A percentile compares a stretch with the other conserved stretches of the same genome.
Conservation (phyloP, 2,113 vertebrate genomes). For the Chaenogobius annularis region DNA sequence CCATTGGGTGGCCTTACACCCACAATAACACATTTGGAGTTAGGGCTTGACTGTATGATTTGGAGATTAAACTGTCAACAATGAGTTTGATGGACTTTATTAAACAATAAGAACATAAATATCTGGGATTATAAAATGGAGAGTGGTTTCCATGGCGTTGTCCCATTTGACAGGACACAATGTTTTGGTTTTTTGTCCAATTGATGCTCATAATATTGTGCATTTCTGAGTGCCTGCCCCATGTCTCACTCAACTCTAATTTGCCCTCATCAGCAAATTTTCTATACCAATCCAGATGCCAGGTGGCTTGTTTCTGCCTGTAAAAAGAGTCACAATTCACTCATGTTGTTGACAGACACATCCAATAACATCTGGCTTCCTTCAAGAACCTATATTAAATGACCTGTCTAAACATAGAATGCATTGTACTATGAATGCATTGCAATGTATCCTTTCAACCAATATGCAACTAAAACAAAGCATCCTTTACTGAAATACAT, state of each 20-base stretch:
- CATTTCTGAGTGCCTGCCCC: conserved; percentile 2
- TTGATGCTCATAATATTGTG: background rate
- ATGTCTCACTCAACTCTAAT: conserved; percentile 13
- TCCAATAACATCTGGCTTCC: conserved; percentile 16
- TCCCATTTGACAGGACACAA: conserved; percentile 7
- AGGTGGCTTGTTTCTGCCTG: conserved; percentile 55
- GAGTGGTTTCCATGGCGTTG: background rate
- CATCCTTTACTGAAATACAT: background rate
- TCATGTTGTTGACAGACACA: conserved; percentile 12
- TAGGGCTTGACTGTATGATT: conserved; percentile 7
- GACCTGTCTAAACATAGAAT: background rate
- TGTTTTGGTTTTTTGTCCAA: background rate
- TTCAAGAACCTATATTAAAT: background rate
- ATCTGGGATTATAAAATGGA: background rate
- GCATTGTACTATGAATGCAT: background rate
- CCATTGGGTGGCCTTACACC: background rate
- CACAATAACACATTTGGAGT: background rate
- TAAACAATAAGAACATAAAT: conserved; percentile 5
- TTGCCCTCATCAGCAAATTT: conserved; percentile 49
- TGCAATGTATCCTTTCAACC: background rate
- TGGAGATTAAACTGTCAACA: conserved; percentile 16
- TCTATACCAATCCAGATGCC: conserved; percentile 26
- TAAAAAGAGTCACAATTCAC: conserved; percentile 18
- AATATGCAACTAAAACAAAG: background rate
- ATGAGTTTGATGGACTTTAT: background rate